Percentiles rank a stretch among this genome's conserved stretches.
Evolutionary conservation across 2,888 invertebrate species (phyloP).

Genomic region (Dryadula phaetusa): DNA sequence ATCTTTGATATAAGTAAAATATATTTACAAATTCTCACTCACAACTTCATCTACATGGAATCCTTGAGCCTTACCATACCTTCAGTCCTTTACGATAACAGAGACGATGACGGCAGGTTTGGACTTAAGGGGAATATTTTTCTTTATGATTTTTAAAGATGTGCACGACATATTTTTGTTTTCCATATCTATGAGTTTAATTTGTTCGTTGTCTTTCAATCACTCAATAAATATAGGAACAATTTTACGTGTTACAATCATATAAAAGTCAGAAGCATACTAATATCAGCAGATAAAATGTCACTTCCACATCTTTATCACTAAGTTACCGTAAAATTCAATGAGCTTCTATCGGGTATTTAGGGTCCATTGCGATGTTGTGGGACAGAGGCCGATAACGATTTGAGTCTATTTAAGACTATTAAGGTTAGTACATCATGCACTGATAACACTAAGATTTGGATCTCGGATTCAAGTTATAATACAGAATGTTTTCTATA

Average conservation of each 20-base stretch:
- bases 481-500: background rate
- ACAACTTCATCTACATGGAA: no score
- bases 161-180: background rate
- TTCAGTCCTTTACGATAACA: no score
- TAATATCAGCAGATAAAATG: background rate
- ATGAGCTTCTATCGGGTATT: constrained; percentile 9
- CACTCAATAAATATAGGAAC: background rate
- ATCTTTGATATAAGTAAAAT: no score
- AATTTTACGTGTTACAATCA: background rate
- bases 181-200: background rate
- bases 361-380: constrained; percentile 7
- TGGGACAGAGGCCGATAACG: constrained; percentile 5
- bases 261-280: background rate
- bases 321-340: constrained; percentile 17
- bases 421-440: background rate
- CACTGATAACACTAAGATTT: background rate
- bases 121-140: no score
- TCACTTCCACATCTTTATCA: constrained; percentile 2
- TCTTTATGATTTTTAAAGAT: no score
- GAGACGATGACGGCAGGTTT: no score
- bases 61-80: no score
- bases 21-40: no score
- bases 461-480: background rate
- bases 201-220: background rate
- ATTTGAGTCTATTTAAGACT: background rate